These are phyloP conservation scores for Artemisiospiza belli DNA, from an alignment of 2,113 vertebrate genomes.

Conservation along the genomic window DNA sequence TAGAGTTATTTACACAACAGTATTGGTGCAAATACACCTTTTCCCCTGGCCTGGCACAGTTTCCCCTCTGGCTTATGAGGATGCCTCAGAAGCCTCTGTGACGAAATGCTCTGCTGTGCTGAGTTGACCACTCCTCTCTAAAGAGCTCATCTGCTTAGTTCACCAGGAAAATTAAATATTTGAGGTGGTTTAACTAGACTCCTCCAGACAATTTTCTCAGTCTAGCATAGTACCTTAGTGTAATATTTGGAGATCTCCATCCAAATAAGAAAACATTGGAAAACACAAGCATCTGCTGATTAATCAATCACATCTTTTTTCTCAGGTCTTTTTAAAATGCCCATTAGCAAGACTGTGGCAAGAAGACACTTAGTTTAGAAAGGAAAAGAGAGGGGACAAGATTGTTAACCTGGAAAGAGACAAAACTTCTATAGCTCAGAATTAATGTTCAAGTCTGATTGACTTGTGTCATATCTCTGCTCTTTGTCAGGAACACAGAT, in stretches of 20 bases:
- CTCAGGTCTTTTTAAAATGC: not conserved
- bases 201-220: not conserved
- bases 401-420: not conserved
- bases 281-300: not conserved
- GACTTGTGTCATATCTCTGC: not conserved
- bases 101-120: not conserved
- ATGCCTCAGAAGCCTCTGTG: not conserved
- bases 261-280: not conserved
- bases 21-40: not conserved
- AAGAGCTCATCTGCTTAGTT: not conserved
- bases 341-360: not conserved
- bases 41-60: rapidly evolving
- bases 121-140: not conserved
- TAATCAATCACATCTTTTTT: not conserved
- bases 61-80: not conserved
- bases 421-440: not conserved
- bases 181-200: not conserved
- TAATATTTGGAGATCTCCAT: not conserved
- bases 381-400: not conserved
- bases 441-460: not conserved
- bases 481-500: not conserved
- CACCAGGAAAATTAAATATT: not conserved
- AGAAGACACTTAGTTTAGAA: not conserved
- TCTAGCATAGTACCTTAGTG: not conserved
- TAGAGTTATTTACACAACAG: not conserved